Conservation (phyloP, 1,140 invertebrate genomes). For the Drosophila seguyi region DNA sequence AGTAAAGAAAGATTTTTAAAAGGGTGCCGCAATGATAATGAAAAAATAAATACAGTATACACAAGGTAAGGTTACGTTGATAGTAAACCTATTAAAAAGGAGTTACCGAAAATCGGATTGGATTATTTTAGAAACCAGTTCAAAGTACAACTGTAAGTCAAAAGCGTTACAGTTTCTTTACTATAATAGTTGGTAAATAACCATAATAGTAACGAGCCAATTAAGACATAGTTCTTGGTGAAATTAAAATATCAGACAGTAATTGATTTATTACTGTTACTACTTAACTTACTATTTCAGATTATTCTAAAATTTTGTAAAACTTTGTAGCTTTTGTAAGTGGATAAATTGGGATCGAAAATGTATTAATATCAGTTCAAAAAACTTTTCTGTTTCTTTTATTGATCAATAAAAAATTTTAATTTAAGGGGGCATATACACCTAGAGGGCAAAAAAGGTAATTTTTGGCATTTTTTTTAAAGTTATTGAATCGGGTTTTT, state of each 20-base stretch:
- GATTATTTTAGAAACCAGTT: neutral
- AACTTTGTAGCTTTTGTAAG: neutral
- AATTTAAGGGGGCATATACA: no score
- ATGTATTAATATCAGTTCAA: no score
- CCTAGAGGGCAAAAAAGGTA: no score
- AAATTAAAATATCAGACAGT: neutral
- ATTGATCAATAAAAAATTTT: no score
- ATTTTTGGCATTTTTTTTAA: no score
- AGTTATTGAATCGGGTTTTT: no score
- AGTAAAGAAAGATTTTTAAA: neutral
- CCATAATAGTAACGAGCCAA: neutral
- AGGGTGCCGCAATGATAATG: neutral
- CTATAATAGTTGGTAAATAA: neutral
- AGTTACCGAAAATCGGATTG: conserved; percentile 1
- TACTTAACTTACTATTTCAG: no score
- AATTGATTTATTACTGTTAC: no score
- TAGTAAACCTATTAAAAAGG: neutral
- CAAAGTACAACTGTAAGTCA: neutral
- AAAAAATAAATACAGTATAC: neutral
- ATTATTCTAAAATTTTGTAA: neutral
- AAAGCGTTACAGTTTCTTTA: neutral
- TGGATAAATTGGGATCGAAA: neutral
- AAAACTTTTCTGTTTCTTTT: no score
- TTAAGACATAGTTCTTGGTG: neutral
- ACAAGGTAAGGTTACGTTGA: neutral